Percentiles rank a stretch among this genome's conserved stretches.
These are phyloP conservation scores for Lycocerus yunnanus DNA, from an alignment of 2,888 invertebrate species.

Conservation along the genomic window DNA sequence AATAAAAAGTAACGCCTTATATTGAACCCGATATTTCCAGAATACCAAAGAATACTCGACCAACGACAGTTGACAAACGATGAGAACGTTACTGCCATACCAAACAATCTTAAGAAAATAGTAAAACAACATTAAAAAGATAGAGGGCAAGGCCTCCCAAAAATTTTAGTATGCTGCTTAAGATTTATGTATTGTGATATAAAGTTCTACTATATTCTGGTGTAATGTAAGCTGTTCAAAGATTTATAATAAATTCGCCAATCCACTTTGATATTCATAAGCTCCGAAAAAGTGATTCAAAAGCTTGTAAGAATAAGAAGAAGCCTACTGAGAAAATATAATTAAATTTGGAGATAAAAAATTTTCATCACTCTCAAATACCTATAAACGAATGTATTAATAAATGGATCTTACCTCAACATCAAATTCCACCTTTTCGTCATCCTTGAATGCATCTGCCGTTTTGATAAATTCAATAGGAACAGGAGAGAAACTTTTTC, in stretches of 20 bases:
- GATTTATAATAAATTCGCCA: not conserved
- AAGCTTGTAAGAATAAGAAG: not conserved
- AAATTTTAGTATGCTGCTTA: not conserved
- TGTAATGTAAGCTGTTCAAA: not conserved
- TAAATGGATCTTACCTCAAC: not conserved
- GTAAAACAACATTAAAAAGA: not conserved
- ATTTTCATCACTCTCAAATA: not conserved
- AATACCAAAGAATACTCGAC: conserved; percentile 15
- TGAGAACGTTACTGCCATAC: conserved; percentile 9
- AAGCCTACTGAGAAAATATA: not conserved
- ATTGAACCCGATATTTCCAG: conserved; percentile 10
- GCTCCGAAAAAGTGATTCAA: not conserved
- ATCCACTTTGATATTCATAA: not conserved
- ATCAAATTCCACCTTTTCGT: not conserved
- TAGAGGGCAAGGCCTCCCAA: not conserved
- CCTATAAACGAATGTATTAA: not conserved
- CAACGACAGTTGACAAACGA: conserved; percentile 18
- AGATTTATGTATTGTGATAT: not conserved
- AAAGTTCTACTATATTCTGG: not conserved
- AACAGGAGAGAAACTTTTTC: conserved; percentile 36
- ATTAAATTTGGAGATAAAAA: not conserved
- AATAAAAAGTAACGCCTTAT: conserved; percentile 13
- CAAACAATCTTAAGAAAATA: conserved; percentile 7
- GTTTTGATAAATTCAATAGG: not conserved
- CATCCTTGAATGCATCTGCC: not conserved